Evolutionary conservation across 2,797 vertebrate species (phyloP).

Genomic region (Pangasius sanitwongsei): DNA sequence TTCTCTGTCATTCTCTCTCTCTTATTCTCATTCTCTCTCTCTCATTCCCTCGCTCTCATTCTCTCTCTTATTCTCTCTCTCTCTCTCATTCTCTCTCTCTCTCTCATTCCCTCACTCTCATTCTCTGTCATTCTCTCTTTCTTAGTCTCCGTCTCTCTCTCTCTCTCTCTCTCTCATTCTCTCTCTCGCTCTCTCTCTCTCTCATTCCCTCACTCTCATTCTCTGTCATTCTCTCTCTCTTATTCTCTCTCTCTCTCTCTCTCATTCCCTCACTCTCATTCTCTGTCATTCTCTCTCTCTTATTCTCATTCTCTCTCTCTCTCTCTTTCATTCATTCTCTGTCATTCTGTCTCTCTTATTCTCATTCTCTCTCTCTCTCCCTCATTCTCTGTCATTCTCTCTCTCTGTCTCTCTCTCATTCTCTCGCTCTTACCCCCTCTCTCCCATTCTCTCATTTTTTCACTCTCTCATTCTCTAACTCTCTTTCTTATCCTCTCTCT

Average conservation of each 20-base stretch:
- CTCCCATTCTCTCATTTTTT: no score
- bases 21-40: accelerated
- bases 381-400: accelerated
- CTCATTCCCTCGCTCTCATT: accelerated
- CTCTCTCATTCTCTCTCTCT: no score
- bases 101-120: background rate
- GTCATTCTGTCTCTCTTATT: no score
- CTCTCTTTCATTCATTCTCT: accelerated
- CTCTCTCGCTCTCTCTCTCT: background rate
- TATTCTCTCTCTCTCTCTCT: accelerated
- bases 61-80: no score
- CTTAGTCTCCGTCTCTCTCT: no score
- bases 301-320: accelerated
- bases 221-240: no score
- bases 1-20: accelerated
- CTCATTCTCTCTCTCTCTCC: no score
- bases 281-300: accelerated
- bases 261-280: accelerated
- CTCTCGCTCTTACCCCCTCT: background rate
- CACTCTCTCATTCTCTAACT: no score
- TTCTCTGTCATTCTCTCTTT: no score
- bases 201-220: background rate
- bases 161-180: no score
- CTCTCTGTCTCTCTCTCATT: no score
- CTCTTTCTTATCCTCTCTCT: no score